phyloP scores from a whole-genome alignment of 2,888 invertebrate genomes.

The Sipha maydis region DNA sequence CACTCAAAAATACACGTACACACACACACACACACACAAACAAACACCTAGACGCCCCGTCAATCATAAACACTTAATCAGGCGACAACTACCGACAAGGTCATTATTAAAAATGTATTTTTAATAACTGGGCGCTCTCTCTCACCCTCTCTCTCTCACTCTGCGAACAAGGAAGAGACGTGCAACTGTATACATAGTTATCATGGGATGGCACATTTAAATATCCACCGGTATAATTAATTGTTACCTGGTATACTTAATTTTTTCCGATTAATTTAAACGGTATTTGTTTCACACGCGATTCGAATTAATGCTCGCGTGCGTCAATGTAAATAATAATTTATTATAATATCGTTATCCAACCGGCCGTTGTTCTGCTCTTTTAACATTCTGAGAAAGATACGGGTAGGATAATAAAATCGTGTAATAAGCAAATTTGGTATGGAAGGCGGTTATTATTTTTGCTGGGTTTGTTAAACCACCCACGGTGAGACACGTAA shows the following conservation, averaged over 20 bases:
- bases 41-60: conserved; percentile 56
- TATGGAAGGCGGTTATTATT: neutral
- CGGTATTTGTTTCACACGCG: neutral
- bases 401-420: conserved; percentile 1
- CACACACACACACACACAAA: conserved; percentile 26
- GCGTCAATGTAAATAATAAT: neutral
- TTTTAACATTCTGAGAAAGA: conserved; percentile 11
- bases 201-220: neutral
- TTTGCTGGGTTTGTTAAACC: conserved; percentile 30
- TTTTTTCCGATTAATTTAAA: neutral
- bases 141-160: neutral
- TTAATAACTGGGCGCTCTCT: conserved; percentile 37
- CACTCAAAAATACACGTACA: neutral
- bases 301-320: neutral
- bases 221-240: conserved; percentile 1
- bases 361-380: neutral
- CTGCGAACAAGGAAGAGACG: conserved; percentile 36
- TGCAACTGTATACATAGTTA: neutral
- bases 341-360: neutral
- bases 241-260: conserved; percentile 11
- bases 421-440: conserved; percentile 33
- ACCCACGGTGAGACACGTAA: neutral
- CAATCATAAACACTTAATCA: conserved; percentile 60
- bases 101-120: conserved; percentile 56
- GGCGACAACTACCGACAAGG: conserved; percentile 60